A percentile compares a stretch with the other conserved stretches of the same genome.
These are phyloP conservation scores for Papilio protenor DNA, from an alignment of 2,888 invertebrate species.

Conservation along the genomic window DNA sequence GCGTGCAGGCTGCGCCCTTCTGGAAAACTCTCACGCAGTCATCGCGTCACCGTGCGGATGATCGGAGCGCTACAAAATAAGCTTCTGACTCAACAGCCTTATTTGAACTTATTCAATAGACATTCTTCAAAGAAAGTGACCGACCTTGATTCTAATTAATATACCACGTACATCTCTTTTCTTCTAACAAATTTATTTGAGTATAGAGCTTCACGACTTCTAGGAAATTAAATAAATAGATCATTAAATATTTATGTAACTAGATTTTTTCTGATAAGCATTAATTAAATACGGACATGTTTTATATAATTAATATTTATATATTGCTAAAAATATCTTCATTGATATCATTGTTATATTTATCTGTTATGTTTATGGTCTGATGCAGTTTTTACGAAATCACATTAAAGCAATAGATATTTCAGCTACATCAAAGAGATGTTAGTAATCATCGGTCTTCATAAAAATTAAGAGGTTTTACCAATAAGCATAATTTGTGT, in stretches of 20 bases:
- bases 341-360: neutral
- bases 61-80: slow-evolving; percentile 68
- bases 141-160: slow-evolving; percentile 8
- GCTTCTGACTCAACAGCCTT: slow-evolving; percentile 75
- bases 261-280: neutral
- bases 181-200: neutral
- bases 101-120: slow-evolving; percentile 45
- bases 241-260: neutral
- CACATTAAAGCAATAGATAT: neutral
- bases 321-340: neutral
- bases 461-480: slow-evolving; percentile 20
- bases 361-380: neutral
- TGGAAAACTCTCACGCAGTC: slow-evolving; percentile 73
- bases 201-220: neutral
- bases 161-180: neutral
- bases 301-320: neutral
- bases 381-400: slow-evolving; percentile 8
- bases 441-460: neutral
- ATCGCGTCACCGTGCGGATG: slow-evolving; percentile 58
- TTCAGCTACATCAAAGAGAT: slow-evolving; percentile 10
- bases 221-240: neutral
- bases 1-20: slow-evolving; percentile 75
- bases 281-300: neutral
- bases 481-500: neutral
- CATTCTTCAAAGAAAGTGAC: slow-evolving; percentile 28